phyloP scores from a whole-genome alignment of 2,113 vertebrate species.

The Willisornis vidua region DNA sequence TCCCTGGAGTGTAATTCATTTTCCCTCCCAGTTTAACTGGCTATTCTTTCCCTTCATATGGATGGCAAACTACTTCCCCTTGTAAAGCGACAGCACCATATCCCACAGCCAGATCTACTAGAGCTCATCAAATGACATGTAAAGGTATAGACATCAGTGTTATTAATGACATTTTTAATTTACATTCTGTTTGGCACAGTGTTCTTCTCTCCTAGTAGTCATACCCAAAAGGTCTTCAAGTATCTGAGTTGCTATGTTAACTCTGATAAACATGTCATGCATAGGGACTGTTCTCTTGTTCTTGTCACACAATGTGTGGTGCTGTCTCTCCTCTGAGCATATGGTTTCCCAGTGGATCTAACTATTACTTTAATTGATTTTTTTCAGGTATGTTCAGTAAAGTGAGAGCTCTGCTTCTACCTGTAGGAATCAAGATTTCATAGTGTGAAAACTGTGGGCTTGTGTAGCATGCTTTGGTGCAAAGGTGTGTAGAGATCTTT shows the following conservation, averaged over 20 bases:
- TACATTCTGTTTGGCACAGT: background rate
- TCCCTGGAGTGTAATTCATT: background rate
- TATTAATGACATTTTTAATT: background rate
- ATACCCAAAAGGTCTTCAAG: background rate
- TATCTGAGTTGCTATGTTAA: background rate
- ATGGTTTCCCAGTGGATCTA: background rate
- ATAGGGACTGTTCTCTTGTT: background rate
- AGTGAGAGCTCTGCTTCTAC: background rate
- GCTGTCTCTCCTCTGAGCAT: background rate
- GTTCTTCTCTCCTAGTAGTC: background rate
- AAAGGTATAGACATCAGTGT: background rate
- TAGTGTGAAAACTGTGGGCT: background rate
- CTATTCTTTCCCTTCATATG: background rate
- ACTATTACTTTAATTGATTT: background rate
- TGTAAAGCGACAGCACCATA: background rate
- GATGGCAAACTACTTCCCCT: background rate
- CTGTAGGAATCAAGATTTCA: background rate
- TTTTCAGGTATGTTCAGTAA: background rate
- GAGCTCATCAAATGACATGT: background rate
- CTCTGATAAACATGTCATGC: fast-evolving
- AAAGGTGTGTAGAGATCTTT: background rate
- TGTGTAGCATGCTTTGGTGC: background rate
- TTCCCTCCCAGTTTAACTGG: background rate
- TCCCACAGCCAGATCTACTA: background rate
- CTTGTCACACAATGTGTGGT: background rate